Evolutionary conservation across 2,888 invertebrate species (phyloP).

Genomic region (Lasioglossum figueresi): DNA sequence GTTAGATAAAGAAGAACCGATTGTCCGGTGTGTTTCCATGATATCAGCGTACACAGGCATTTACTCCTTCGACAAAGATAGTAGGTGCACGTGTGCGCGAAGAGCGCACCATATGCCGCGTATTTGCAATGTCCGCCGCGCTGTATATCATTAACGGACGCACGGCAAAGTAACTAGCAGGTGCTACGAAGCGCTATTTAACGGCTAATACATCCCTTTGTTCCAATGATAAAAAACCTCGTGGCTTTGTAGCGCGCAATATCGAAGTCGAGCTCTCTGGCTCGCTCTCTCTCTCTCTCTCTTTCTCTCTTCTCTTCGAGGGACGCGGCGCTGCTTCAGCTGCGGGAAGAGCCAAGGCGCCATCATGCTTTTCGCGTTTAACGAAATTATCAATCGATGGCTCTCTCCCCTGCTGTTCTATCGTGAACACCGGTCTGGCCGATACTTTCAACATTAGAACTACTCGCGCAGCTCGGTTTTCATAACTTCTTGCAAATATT

Average conservation of each 20-base stretch:
- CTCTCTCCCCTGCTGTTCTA: background rate
- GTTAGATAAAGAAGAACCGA: background rate
- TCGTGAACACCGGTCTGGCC: background rate
- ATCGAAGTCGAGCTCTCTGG: background rate
- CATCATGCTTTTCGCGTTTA: constrained; percentile 18
- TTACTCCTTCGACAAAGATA: constrained; percentile 12
- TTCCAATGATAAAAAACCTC: constrained; percentile 36
- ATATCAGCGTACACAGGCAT: background rate
- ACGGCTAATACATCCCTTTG: constrained; percentile 39
- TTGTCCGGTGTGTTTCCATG: background rate
- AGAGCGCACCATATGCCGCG: constrained; percentile 30
- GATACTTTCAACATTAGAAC: constrained; percentile 9
- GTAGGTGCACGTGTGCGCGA: background rate
- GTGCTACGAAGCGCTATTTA: constrained; percentile 45
- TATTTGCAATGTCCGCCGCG: constrained; percentile 27
- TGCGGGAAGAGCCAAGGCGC: constrained; percentile 1
- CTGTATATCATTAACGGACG: constrained; percentile 37
- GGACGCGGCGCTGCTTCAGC: background rate
- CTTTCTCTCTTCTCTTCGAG: background rate
- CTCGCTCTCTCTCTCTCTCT: background rate
- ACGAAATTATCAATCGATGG: constrained; percentile 14
- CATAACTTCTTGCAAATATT: background rate
- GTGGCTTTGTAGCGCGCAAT: constrained; percentile 15
- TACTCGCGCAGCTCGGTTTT: background rate
- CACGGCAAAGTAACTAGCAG: constrained; percentile 32